Conservation (phyloP, 1,140 invertebrate genomes). For the Lepidurus arcticus region DNA sequence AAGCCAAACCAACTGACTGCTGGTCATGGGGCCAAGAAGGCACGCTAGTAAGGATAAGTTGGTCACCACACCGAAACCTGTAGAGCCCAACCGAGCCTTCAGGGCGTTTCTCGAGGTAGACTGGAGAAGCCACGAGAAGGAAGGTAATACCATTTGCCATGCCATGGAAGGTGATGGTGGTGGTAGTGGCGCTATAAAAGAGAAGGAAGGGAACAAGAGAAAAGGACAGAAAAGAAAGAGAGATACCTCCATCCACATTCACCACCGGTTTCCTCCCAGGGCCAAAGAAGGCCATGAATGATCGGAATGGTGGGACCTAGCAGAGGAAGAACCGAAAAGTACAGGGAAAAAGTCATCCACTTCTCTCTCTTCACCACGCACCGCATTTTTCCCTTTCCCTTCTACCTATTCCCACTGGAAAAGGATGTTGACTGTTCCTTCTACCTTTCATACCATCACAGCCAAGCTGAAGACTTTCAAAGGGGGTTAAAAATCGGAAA, state of each 20-base stretch:
- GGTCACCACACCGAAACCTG: neutral
- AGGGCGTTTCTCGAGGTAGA: constrained; percentile 16
- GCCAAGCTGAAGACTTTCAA: neutral
- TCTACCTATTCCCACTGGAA: neutral
- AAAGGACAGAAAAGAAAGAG: neutral
- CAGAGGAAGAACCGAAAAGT: neutral
- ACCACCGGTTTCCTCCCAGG: constrained; percentile 6
- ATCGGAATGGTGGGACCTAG: neutral
- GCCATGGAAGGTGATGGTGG: neutral
- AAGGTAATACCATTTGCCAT: neutral
- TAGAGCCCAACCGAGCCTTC: neutral
- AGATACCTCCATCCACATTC: neutral
- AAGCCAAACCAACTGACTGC: neutral
- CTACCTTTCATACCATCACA: neutral
- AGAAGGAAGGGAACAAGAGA: neutral
- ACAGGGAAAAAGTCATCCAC: neutral
- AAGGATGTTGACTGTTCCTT: neutral
- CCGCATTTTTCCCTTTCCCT: constrained; percentile 1
- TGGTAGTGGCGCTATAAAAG: neutral
- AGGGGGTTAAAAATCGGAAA: neutral
- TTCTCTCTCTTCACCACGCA: neutral
- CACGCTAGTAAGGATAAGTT: constrained; percentile 1
- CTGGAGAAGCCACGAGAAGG: neutral
- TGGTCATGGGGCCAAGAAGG: neutral
- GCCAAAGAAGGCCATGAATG: constrained; percentile 21